Percentiles rank a stretch among this genome's conserved stretches.
phyloP scores from a whole-genome alignment of 2,113 vertebrate species.

The Polypterus senegalus region DNA sequence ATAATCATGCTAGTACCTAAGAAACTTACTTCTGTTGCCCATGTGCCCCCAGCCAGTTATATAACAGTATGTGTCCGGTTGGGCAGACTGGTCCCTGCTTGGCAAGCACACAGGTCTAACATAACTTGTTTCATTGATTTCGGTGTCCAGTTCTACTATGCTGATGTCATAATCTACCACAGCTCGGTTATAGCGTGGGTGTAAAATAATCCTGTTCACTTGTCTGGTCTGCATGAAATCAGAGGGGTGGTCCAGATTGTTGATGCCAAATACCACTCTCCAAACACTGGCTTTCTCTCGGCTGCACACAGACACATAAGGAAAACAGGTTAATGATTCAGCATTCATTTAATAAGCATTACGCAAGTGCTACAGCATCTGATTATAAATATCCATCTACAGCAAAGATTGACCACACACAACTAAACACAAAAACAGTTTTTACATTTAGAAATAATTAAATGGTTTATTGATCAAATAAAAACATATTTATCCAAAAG shows the following conservation, averaged over 20 bases:
- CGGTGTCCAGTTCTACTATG: constrained; percentile 68
- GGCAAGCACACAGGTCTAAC: constrained; percentile 82
- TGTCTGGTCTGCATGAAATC: constrained; percentile 62
- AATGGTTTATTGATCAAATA: too few relatives aligned
- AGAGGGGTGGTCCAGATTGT: constrained; percentile 80
- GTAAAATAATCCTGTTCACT: constrained; percentile 72
- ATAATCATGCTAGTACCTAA: background rate
- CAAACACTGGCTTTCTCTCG: constrained; percentile 73
- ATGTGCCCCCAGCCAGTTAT: constrained; percentile 96
- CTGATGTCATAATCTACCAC: constrained; percentile 95
- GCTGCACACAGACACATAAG: constrained; percentile 30
- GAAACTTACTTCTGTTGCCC: constrained; percentile 80
- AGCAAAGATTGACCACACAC: too few relatives aligned
- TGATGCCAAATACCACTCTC: constrained; percentile 84
- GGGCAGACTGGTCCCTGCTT: constrained; percentile 39
- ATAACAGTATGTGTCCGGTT: constrained; percentile 80
- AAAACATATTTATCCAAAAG: too few relatives aligned
- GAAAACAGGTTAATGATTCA: background rate
- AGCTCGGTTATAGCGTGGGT: constrained; percentile 80
- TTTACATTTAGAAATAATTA: too few relatives aligned
- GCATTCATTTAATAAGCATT: too few relatives aligned
- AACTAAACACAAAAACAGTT: too few relatives aligned
- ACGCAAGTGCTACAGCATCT: too few relatives aligned
- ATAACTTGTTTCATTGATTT: constrained; percentile 59
- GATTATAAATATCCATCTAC: too few relatives aligned